phyloP scores from a whole-genome alignment of 1,140 invertebrate genomes.

The Drosophila lowei region DNA sequence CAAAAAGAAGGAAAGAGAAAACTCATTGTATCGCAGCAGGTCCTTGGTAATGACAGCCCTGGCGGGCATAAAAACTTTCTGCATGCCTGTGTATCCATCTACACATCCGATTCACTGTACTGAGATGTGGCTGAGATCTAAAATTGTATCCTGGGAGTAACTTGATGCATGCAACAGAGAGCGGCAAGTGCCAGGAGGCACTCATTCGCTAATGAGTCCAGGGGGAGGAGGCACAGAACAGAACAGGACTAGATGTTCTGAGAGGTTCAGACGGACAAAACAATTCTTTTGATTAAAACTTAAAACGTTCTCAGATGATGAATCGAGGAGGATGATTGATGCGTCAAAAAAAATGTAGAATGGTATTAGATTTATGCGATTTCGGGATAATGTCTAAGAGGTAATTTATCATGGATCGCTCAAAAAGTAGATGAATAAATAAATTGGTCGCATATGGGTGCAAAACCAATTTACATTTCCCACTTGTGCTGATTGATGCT shows the following conservation, averaged over 20 bases:
- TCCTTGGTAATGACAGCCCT: slow-evolving; percentile 64
- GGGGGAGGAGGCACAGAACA: slow-evolving; percentile 14
- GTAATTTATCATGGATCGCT: no score
- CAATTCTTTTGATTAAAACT: slow-evolving; percentile 62
- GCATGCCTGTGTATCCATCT: slow-evolving; percentile 34
- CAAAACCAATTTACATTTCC: background rate
- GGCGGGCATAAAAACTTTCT: slow-evolving; percentile 61
- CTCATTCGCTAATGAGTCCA: slow-evolving; percentile 55
- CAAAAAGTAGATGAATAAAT: background rate
- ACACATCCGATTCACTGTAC: slow-evolving; percentile 32
- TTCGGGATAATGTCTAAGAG: background rate
- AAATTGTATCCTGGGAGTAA: slow-evolving; percentile 61
- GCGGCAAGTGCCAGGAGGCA: slow-evolving; percentile 33
- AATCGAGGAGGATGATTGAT: slow-evolving; percentile 57
- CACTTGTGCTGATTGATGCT: no score
- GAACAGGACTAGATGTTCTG: slow-evolving; percentile 3
- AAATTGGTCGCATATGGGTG: slow-evolving; percentile 1
- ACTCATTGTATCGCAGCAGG: slow-evolving; percentile 45
- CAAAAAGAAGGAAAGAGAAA: slow-evolving; percentile 15
- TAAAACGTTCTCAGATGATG: slow-evolving; percentile 55
- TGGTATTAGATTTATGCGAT: background rate
- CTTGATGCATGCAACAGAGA: slow-evolving; percentile 48
- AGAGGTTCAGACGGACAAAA: slow-evolving; percentile 27
- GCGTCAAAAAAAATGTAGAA: background rate
- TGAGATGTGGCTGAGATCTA: slow-evolving; percentile 26